Evolutionary conservation across 2,888 invertebrate species (phyloP), one percentile per base, ranked within the genome.

Genomic region (Caenorhabditis sp.): DNA sequence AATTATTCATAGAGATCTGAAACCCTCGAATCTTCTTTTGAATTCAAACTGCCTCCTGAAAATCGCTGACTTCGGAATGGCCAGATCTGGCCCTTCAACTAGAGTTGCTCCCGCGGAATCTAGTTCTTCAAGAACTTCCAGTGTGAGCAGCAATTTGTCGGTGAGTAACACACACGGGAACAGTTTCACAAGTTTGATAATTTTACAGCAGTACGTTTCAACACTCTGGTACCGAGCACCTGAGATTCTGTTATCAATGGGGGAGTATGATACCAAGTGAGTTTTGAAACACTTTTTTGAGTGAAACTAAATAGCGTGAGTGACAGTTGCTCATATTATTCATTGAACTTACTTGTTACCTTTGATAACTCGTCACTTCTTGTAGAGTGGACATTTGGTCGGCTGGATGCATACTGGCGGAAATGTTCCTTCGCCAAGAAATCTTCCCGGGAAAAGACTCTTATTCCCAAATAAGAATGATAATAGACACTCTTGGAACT

Each of bases 1-100:
- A 68, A 93, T 94, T 16, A 92, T 94, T 5, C 94, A 94, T 84
- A 88, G 94, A 38, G 93, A 94, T 83, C 89, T 94, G 59, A 94
- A 94, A 85, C 94, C 94, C 2, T 93, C 93, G 80, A 94, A 94
- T 84, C 89, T 94, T 31, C 90, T 94, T n/a, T 93, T 94, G 47
- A 94, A 94, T 87, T 93, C 93, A 73, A 93, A 94, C 86, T 94
- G 94, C 86, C 92, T 93, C 64, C 88, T 94, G 22, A 93, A 83
- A 72, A 93, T 94, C 79, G 94, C 93, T 66, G 94, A 94, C 85
- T 94, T 94, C 91, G 94, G 94, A 92, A 91, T 92, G 90, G 91
- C 92, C 3, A 83, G 92, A 22, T 87, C 86, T 1, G 61, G 84
- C 28, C 76, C 75, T 3, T 26, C 76, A 0, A 14, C 51, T 2